phyloP scores from a whole-genome alignment of 2,113 vertebrate genomes.

The Labeo catla region DNA sequence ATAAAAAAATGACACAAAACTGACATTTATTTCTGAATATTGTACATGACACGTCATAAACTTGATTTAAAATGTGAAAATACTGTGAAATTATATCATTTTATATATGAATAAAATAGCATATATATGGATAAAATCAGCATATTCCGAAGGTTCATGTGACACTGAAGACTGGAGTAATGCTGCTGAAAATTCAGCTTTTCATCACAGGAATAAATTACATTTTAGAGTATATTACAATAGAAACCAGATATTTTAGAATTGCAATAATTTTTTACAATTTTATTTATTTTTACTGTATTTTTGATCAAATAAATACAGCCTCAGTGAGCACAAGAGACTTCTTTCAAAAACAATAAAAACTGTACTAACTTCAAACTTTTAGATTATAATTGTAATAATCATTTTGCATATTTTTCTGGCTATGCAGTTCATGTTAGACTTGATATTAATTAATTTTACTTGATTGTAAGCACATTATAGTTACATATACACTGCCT shows the following conservation, averaged over 20 bases:
- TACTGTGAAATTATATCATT: no score
- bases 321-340: background rate
- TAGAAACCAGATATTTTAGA: background rate
- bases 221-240: background rate
- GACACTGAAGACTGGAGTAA: background rate
- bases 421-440: background rate
- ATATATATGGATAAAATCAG: no score
- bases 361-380: background rate
- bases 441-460: background rate
- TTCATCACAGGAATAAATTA: background rate
- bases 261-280: background rate
- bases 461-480: background rate
- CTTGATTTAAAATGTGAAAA: no score
- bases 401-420: background rate
- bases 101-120: no score
- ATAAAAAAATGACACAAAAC: background rate
- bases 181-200: background rate
- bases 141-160: background rate
- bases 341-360: background rate
- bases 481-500: background rate
- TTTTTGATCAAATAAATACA: background rate
- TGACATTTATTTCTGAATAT: background rate
- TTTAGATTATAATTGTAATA: background rate
- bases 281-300: background rate
- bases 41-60: background rate